These are phyloP conservation scores for Tenodera sinensis DNA, from an alignment of 2,888 invertebrate species.

Conservation along the genomic window DNA sequence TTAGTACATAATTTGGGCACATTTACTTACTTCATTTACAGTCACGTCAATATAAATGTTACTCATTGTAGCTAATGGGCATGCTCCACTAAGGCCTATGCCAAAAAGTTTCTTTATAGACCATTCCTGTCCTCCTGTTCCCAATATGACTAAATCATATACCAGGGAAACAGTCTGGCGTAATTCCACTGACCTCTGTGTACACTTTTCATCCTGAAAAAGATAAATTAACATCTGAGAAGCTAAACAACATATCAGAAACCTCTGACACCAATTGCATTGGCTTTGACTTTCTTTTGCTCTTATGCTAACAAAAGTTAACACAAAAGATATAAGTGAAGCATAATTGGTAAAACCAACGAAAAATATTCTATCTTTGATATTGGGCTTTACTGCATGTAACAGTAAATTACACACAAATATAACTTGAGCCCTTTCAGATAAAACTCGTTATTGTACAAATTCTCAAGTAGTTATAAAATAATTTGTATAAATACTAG, in stretches of 20 bases:
- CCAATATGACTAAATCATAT: conserved; percentile 68
- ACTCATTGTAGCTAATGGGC: conserved; percentile 75
- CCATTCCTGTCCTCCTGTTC: conserved; percentile 68
- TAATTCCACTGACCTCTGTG: conserved; percentile 68
- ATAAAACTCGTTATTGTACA: no score
- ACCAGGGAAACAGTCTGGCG: conserved; percentile 83
- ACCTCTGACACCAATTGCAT: neutral
- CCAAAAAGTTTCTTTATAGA: conserved; percentile 84
- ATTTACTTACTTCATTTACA: conserved; percentile 31
- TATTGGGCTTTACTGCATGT: no score
- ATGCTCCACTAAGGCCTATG: conserved; percentile 74
- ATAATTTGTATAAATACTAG: no score
- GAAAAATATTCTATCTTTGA: no score
- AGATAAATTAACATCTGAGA: neutral
- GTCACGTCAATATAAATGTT: conserved; percentile 78
- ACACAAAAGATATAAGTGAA: neutral
- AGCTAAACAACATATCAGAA: neutral
- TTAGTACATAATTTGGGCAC: no score
- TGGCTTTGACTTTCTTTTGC: no score
- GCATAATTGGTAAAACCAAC: no score
- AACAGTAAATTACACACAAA: no score
- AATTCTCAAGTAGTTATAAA: no score
- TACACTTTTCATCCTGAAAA: conserved; percentile 52
- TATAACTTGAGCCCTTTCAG: no score
- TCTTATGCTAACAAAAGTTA: no score